Conservation (phyloP, 1,140 invertebrate species). For the Ceratoteleas bidentatus region DNA sequence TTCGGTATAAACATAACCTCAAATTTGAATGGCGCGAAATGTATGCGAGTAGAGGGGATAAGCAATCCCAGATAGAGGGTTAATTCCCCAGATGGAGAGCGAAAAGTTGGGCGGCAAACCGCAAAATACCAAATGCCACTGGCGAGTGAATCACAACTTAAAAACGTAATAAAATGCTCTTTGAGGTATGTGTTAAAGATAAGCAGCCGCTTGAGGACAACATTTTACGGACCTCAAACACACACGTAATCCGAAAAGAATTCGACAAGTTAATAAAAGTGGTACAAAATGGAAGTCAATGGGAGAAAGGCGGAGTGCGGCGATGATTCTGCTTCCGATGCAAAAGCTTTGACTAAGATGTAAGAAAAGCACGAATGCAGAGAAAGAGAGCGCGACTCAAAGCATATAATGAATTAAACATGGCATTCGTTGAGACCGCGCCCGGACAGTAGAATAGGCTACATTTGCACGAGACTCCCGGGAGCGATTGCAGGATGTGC, state of each 20-base stretch:
- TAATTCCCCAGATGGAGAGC: too few relatives aligned
- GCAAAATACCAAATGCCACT: background rate
- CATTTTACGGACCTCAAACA: background rate
- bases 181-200: too few relatives aligned
- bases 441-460: slow-evolving; percentile 49
- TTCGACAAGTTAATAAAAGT: slow-evolving; percentile 49
- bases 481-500: slow-evolving; percentile 31
- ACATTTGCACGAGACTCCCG: slow-evolving; percentile 47
- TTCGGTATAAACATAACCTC: too few relatives aligned
- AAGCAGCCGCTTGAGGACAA: too few relatives aligned
- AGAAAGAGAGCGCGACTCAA: slow-evolving; percentile 44
- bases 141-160: background rate
- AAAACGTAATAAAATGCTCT: too few relatives aligned
- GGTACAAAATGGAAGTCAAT: slow-evolving; percentile 22
- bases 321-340: slow-evolving; percentile 43
- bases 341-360: slow-evolving; percentile 61
- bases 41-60: too few relatives aligned
- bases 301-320: slow-evolving; percentile 13
- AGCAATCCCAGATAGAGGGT: too few relatives aligned
- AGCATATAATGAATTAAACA: slow-evolving; percentile 71
- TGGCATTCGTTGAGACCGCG: slow-evolving; percentile 51
- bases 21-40: too few relatives aligned
- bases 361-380: slow-evolving; percentile 44
- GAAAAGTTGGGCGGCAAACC: background rate
- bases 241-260: slow-evolving; percentile 21